Evolutionary conservation across 1,140 invertebrate genomes (phyloP).

Genomic region (Neodiprion virginianus): DNA sequence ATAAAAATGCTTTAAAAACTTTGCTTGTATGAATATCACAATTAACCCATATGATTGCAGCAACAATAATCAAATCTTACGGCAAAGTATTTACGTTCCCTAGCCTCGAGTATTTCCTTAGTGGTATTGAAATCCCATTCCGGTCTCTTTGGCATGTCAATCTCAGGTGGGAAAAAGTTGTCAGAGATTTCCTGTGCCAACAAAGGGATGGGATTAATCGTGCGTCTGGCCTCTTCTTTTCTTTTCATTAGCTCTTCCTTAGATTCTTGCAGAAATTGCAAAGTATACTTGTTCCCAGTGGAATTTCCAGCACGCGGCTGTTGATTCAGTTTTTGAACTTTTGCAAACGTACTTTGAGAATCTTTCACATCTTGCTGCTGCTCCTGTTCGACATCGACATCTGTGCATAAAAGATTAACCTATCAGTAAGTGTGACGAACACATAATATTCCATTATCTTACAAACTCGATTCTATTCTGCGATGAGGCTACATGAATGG

Average conservation of each 20-base stretch:
- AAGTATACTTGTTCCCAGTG: constrained; percentile 68
- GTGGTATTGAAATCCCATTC: constrained; percentile 79
- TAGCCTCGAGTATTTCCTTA: constrained; percentile 74
- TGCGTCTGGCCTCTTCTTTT: constrained; percentile 70
- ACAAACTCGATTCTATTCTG: too few species aligned
- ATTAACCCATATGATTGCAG: too few species aligned
- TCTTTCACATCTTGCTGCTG: constrained; percentile 7
- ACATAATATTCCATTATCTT: too few species aligned
- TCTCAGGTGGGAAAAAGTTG: constrained; percentile 74
- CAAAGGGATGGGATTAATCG: constrained; percentile 63
- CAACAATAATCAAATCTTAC: constrained; percentile 54
- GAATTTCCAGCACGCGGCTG: constrained; percentile 52
- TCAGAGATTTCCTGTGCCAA: constrained; percentile 75
- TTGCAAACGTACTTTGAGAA: not conserved
- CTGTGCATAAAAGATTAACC: constrained; percentile 23
- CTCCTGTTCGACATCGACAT: constrained; percentile 42
- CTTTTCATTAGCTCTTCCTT: constrained; percentile 70
- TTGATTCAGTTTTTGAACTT: constrained; percentile 62
- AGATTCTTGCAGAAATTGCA: constrained; percentile 78
- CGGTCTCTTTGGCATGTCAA: constrained; percentile 85
- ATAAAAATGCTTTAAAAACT: too few species aligned
- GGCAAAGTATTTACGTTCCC: constrained; percentile 79
- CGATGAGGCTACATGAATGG: too few species aligned
- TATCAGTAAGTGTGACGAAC: constrained; percentile 4
- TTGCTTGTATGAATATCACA: too few species aligned